Evolutionary conservation across 2,888 invertebrate genomes (phyloP).

Genomic region (Mamestra brassicae): DNA sequence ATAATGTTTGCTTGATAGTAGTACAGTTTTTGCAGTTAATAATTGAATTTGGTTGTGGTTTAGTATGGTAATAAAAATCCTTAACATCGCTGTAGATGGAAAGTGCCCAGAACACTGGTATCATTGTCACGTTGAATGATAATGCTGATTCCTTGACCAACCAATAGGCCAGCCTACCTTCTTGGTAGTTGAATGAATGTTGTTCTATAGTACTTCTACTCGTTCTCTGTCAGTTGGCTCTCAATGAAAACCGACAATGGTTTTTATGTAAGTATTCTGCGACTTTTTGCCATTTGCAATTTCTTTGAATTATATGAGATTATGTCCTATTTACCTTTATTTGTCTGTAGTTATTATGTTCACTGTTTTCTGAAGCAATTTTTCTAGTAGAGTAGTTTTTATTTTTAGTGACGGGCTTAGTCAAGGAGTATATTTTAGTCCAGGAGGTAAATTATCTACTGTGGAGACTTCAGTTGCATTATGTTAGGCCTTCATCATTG

Average conservation of each 20-base stretch:
- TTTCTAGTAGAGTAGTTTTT: background rate
- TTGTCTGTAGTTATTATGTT: slow-evolving; percentile 18
- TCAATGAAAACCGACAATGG: slow-evolving; percentile 36
- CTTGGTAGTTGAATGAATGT: background rate
- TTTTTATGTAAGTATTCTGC: slow-evolving; percentile 36
- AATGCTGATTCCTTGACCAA: no score
- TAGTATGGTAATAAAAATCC: no score
- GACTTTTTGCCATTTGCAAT: slow-evolving; percentile 33
- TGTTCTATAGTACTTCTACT: slow-evolving; percentile 35
- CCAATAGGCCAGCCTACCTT: no score
- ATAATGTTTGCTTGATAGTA: background rate
- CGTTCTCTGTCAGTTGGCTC: slow-evolving; percentile 2
- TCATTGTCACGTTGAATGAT: no score
- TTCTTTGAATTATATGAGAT: slow-evolving; percentile 36
- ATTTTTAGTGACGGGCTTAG: background rate
- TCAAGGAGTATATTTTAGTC: background rate
- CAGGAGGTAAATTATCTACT: background rate
- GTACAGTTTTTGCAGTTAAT: background rate
- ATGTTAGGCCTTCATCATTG: background rate
- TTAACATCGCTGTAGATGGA: no score
- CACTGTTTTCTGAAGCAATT: background rate
- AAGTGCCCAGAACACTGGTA: no score
- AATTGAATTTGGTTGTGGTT: no score
- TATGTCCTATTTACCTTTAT: slow-evolving; percentile 34
- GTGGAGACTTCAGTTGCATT: background rate